Percentiles rank a stretch among this genome's conserved stretches.
Evolutionary conservation across 2,113 vertebrate genomes (phyloP).

Genomic region (Xenus cinereus): DNA sequence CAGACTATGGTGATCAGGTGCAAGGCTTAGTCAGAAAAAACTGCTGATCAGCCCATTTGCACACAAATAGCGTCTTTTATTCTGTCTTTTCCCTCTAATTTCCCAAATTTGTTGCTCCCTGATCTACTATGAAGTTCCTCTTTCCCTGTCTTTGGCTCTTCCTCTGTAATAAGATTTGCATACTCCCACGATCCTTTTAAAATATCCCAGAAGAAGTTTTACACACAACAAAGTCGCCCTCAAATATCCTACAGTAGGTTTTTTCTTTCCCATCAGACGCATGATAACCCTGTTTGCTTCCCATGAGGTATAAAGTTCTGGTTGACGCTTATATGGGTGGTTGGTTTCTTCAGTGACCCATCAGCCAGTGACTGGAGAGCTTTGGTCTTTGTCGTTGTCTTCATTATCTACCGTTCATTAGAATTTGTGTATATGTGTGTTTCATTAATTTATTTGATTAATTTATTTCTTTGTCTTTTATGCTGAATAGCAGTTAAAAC

Average conservation of each 20-base stretch:
- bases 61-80: background rate
- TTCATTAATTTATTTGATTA: background rate
- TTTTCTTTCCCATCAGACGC: background rate
- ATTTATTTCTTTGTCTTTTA: background rate
- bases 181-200: background rate
- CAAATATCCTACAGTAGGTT: fast-evolving
- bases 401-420: background rate
- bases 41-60: background rate
- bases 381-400: background rate
- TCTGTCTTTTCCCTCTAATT: background rate
- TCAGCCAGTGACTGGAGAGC: background rate
- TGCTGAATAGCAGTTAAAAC: background rate
- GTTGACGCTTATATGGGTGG: background rate
- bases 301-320: background rate
- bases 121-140: background rate
- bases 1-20: background rate
- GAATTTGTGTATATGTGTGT: background rate
- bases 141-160: background rate
- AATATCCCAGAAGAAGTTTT: background rate
- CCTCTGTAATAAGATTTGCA: background rate
- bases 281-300: background rate
- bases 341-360: background rate
- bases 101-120: background rate
- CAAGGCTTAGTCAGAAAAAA: background rate
- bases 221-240: background rate